Evolutionary conservation across 2,797 vertebrate species (phyloP).

Genomic region (Gobio occitaniae): DNA sequence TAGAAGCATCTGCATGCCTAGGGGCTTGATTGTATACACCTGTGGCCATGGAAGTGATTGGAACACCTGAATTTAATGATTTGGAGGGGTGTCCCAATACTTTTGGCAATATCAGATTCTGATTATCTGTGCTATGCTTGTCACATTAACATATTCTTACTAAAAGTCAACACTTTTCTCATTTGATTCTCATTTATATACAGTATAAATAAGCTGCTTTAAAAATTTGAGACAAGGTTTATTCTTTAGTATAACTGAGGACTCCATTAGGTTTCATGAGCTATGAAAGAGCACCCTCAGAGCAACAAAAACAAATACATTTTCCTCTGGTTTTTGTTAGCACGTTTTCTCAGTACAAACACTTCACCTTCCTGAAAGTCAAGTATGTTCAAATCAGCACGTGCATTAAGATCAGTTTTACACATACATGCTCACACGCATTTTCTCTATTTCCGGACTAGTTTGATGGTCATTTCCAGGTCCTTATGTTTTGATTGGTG

Average conservation of each 20-base stretch:
- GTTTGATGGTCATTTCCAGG: slow-evolving; percentile 27
- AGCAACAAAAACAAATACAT: not conserved
- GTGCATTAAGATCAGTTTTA: slow-evolving; percentile 2
- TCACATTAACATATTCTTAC: not conserved
- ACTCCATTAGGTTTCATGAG: not conserved
- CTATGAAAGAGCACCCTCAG: not conserved
- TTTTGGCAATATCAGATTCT: no score
- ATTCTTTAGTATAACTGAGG: not conserved
- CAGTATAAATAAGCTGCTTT: not conserved
- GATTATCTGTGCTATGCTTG: no score
- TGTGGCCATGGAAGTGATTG: no score
- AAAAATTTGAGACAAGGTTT: not conserved
- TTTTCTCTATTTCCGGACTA: slow-evolving; percentile 13
- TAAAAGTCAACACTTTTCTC: not conserved
- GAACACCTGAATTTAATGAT: no score
- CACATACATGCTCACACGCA: not conserved
- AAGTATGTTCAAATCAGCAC: slow-evolving; percentile 5
- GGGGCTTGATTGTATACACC: no score
- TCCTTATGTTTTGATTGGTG: slow-evolving; percentile 34
- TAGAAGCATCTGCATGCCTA: no score
- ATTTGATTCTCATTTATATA: not conserved
- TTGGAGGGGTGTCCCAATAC: no score
- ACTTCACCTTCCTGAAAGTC: slow-evolving; percentile 24
- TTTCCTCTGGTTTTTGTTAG: slow-evolving; percentile 6
- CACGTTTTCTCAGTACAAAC: not conserved